phyloP scores from a whole-genome alignment of 2,797 vertebrate species.

The Clangula hyemalis region DNA sequence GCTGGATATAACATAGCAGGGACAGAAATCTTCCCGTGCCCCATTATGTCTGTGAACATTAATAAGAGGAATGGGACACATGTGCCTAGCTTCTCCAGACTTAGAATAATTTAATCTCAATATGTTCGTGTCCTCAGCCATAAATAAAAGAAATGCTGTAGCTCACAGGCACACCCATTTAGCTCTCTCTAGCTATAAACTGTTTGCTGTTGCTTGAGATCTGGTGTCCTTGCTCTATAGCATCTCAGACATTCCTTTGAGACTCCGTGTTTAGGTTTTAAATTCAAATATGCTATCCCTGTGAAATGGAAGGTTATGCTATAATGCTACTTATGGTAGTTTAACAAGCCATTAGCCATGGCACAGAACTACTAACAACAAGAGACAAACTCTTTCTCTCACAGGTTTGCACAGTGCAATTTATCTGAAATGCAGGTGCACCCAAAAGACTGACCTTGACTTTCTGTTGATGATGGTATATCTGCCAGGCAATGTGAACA shows the following conservation, averaged over 20 bases:
- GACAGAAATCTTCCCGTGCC: not conserved
- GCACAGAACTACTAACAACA: not conserved
- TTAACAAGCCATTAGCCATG: not conserved
- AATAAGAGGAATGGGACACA: not conserved
- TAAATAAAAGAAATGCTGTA: not conserved
- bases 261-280: not conserved
- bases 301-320: not conserved
- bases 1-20: not conserved
- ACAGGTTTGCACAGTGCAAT: not conserved
- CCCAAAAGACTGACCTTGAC: constrained; percentile 89
- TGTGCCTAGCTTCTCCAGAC: not conserved
- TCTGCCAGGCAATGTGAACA: constrained; percentile 98
- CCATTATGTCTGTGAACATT: not conserved
- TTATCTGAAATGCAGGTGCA: not conserved
- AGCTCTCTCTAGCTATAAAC: not conserved
- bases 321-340: accelerated
- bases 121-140: not conserved
- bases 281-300: accelerated
- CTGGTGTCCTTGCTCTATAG: not conserved
- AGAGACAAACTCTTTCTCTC: not conserved
- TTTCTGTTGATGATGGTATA: constrained; percentile 99
- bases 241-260: not conserved
- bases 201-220: not conserved
- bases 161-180: not conserved
- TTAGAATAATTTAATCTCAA: not conserved